Base-by-base conservation (phyloP, 2,888 invertebrate species). In the Polyommatus iphigenia region DNA sequence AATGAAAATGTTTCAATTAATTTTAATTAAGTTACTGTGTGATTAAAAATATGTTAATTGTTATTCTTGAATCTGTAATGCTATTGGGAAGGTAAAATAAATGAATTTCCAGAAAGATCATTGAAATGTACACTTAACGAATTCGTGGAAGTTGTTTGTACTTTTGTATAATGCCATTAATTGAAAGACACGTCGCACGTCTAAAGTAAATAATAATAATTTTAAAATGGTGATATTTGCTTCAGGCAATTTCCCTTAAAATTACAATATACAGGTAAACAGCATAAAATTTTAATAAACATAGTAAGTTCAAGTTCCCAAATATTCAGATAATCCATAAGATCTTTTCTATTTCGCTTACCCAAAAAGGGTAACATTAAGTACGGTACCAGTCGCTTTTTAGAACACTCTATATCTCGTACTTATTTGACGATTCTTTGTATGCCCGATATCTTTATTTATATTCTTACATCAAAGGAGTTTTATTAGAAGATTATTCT, bases 381-480 rank as follows among this genome's bases (percentile, higher is more conserved):
- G 59, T 59, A 59, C 20, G n/a, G n/a, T n/a, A n/a, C n/a, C 6
- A 20, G 8, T 59, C 24, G 13, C 13, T 13, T 24, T 50, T 72
- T 20, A 41, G 15, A 54, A 18, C 54, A 75, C 75, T 54, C 50
- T 32, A 24, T 75, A 75, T 75, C 18, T 10, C 24, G 29, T 75
- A 29, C 50, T 54, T 75, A 54, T 75, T 75, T 75, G 75, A 54
- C 75, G 75, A 54, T 75, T 75, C 50, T 75, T 20, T 73, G 24
- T 75, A 54, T 75, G 46, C 75, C 29, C 75, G 50, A 54, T 75
- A 75, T 75, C 75, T 75, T 50, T 75, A 75, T 75, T 75, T 75
- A 54, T 54, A 50, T 54, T 54, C 50, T 75, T 75, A 50, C 50
- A 75, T 75, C 50, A 29, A 6, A 29, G 29, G 41, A 50, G 2